Percentiles rank a stretch among this genome's conserved stretches.
Evolutionary conservation across 2,113 vertebrate genomes (phyloP).

Genomic region (Mobula birostris): DNA sequence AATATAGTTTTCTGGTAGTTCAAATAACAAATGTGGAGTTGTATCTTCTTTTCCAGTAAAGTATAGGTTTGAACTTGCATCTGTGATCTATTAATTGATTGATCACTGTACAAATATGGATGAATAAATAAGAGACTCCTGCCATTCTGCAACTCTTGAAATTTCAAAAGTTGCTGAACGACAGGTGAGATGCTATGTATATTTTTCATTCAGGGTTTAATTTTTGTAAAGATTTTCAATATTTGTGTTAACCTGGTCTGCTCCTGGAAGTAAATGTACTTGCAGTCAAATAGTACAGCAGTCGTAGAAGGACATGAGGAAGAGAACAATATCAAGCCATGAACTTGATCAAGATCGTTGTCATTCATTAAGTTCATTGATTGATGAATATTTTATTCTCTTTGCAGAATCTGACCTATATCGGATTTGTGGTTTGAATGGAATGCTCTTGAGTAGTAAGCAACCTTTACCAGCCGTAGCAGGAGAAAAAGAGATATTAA

Average conservation of each 20-base stretch:
- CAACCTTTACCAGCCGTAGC: conserved; percentile 65
- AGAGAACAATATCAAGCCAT: not conserved
- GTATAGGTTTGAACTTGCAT: not conserved
- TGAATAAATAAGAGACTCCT: not conserved
- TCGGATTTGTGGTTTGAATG: conserved; percentile 70
- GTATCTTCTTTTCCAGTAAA: not conserved
- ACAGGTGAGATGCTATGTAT: not conserved
- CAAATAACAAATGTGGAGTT: not conserved
- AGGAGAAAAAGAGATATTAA: conserved; percentile 63
- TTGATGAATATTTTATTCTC: conserved; percentile 30
- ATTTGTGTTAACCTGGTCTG: not conserved
- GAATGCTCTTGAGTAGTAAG: conserved; percentile 61
- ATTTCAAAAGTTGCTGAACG: not conserved
- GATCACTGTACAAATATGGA: not conserved
- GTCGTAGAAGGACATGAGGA: not conserved
- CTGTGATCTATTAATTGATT: not conserved
- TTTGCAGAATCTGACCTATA: conserved; percentile 71
- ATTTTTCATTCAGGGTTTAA: no score
- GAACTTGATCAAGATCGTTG: not conserved
- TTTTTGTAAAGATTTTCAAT: not conserved
- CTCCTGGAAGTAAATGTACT: not conserved
- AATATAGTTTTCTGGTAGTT: not conserved
- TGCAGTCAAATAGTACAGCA: not conserved
- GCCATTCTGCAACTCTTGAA: not conserved
- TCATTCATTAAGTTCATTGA: not conserved